phyloP scores from a whole-genome alignment of 2,113 vertebrate genomes.

The Macrotis lagotis region DNA sequence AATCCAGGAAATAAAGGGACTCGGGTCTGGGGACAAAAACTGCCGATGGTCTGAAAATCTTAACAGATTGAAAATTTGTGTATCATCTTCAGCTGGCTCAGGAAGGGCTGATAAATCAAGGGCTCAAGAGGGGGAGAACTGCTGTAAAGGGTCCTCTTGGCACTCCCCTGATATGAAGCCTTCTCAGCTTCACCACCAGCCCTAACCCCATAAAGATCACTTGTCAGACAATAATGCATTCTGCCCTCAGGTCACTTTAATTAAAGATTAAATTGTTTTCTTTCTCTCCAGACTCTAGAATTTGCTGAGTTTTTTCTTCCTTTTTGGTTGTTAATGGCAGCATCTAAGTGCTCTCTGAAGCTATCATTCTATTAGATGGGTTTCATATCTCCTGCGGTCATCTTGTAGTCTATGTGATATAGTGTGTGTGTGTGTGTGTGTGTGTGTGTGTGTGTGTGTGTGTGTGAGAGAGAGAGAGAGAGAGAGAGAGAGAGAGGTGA shows the following conservation, averaged over 20 bases:
- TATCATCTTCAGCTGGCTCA: not conserved
- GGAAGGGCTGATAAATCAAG: not conserved
- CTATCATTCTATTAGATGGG: not conserved
- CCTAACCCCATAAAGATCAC: not conserved
- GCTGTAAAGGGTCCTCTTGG: not conserved
- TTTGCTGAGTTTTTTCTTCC: not conserved
- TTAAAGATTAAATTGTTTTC: not conserved
- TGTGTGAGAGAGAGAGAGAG: fast-evolving
- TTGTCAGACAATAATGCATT: not conserved
- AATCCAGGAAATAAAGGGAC: not conserved
- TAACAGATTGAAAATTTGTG: not conserved
- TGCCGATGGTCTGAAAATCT: not conserved
- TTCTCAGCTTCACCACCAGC: not conserved
- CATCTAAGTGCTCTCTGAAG: not conserved
- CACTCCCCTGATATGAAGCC: not conserved
- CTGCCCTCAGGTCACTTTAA: not conserved
- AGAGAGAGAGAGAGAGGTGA: too few species aligned
- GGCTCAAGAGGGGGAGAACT: not conserved
- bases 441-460: not conserved
- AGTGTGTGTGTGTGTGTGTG: not conserved
- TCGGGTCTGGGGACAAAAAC: not conserved
- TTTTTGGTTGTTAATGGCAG: not conserved
- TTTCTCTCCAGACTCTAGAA: not conserved
- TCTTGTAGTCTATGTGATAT: not conserved
- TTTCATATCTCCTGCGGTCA: not conserved